Evolutionary conservation across 2,797 vertebrate species (phyloP), one percentile per base, ranked within the genome.

Genomic region (Cottoperca gobio): DNA sequence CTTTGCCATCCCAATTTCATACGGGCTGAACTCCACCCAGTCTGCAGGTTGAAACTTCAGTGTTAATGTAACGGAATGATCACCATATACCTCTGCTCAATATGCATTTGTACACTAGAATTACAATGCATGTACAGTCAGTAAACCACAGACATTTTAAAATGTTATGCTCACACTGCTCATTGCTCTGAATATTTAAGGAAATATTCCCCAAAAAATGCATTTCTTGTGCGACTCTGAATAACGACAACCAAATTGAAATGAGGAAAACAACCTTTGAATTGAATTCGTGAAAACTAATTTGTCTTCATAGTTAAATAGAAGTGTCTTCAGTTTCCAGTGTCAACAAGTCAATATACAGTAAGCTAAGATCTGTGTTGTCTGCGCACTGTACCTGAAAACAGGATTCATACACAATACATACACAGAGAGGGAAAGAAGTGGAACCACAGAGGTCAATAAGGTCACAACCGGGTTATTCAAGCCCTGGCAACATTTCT

Each of bases 1-100:
- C 86, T 99, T 99, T 28, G 98, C 96, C 98, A 99, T 99, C 28
- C 98, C 98, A 45, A 99, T 99, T 91, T 99, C 97, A 62, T 98
- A 99, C 0, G 98, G 98, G 72, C 95, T 99, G 91, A 99, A 99
- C 92, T 99, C 98, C 86, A 99, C 97, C 98, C 98, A 99, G 92
- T 99, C 98, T 99, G 93, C 55, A 89, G 85, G 80, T 26, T 50
- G 77, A 84, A 90, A 79, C 21, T 24, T 59, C 43, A 55, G 31
- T 8, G 46, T 88, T 64, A 83, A 52, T 19, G 26, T 19, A 16
- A 54, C 3, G 43, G 17, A 21, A 73, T 31, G 24, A 33, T 53
- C 3, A 5, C 37, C 6, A 54, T 33, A 35, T 2, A 37, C 2
- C 4, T 33, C 12, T 37, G 37, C 43, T 31, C 17, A 12, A 6